These are phyloP conservation scores for Glareola pratincola DNA, from an alignment of 2,113 vertebrate species.

Conservation along the genomic window DNA sequence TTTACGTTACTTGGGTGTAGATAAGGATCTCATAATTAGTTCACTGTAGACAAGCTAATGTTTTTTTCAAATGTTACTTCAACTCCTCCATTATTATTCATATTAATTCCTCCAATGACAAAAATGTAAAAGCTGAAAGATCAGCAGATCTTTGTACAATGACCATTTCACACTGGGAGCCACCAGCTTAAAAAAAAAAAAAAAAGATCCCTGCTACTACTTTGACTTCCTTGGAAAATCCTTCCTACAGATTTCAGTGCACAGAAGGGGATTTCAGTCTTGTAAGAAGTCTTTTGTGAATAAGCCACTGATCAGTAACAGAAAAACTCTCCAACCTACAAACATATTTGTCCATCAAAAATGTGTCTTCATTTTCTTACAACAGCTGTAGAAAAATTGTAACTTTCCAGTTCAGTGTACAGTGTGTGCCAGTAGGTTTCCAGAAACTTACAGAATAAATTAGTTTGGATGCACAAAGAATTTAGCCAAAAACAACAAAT, in stretches of 20 bases:
- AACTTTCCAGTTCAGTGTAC: background rate
- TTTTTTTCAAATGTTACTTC: background rate
- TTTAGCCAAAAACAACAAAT: conserved; percentile 39
- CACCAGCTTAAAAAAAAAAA: background rate
- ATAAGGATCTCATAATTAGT: background rate
- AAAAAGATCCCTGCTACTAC: background rate
- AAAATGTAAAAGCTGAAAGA: background rate
- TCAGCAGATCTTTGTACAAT: background rate
- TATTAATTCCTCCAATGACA: background rate
- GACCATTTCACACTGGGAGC: background rate
- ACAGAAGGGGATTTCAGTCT: background rate
- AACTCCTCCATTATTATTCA: background rate
- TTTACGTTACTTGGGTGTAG: background rate
- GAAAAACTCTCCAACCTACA: background rate
- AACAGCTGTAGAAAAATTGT: background rate
- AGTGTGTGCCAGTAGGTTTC: background rate
- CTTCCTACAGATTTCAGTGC: background rate
- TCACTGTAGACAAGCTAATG: background rate
- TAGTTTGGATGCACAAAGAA: background rate
- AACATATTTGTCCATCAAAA: background rate
- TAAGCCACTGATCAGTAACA: background rate
- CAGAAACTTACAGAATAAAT: background rate
- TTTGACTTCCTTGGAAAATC: background rate
- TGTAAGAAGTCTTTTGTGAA: background rate
- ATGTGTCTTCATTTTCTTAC: background rate